Conservation (phyloP, 2,797 vertebrate genomes). For the Tapera naevia region DNA sequence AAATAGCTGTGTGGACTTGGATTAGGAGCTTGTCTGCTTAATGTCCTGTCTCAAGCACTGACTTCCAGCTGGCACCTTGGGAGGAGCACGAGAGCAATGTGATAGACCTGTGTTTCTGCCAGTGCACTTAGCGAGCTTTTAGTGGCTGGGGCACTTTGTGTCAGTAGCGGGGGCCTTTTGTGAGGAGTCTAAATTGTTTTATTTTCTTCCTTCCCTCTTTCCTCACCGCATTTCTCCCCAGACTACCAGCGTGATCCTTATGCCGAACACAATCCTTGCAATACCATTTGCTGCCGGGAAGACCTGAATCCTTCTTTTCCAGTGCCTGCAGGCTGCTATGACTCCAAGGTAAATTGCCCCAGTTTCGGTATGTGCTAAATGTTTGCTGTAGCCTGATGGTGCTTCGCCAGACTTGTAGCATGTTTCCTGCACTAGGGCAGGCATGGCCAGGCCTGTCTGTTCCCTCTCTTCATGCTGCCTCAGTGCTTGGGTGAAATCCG, state of each 20-base stretch:
- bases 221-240: constrained; percentile 42
- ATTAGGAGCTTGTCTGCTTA: neutral
- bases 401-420: neutral
- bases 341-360: constrained; percentile 84
- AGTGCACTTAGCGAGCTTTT: neutral
- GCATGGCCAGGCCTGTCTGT: neutral
- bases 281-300: constrained; percentile 89
- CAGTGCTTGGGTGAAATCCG: neutral
- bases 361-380: neutral
- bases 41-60: neutral
- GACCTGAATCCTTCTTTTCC: constrained; percentile 81
- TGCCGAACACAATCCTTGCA: constrained; percentile 85
- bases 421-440: neutral
- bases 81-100: neutral
- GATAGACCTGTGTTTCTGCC: neutral
- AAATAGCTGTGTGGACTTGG: neutral
- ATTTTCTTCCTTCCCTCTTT: neutral
- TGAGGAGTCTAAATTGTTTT: neutral
- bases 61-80: neutral
- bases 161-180: neutral
- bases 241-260: constrained; percentile 88
- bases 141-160: neutral
- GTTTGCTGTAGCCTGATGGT: neutral
- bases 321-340: constrained; percentile 86
- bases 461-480: neutral